phyloP scores from a whole-genome alignment of 2,888 invertebrate genomes.

The Candidula unifasciata region DNA sequence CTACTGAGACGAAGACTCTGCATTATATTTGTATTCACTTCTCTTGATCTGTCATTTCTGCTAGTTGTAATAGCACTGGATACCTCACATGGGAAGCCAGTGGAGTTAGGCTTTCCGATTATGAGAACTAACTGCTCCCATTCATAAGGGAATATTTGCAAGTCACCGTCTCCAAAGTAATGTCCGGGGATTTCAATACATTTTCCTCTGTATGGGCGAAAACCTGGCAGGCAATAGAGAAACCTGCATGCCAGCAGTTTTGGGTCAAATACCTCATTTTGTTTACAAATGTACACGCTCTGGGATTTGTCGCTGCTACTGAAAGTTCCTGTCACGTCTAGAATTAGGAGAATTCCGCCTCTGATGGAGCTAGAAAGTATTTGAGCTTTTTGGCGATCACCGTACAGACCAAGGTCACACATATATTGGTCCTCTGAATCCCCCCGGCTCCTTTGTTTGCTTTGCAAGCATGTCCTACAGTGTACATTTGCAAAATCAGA shows the following conservation, averaged over 20 bases:
- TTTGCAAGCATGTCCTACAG: constrained; percentile 14
- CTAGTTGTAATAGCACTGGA: too few species aligned
- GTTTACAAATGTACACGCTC: constrained; percentile 4
- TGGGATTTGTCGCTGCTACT: neutral
- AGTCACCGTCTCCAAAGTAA: neutral
- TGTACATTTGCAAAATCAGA: neutral
- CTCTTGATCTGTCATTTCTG: too few species aligned
- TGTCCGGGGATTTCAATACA: constrained; percentile 4
- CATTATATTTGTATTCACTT: too few species aligned
- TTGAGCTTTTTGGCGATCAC: too few species aligned
- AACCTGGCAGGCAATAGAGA: constrained; percentile 33
- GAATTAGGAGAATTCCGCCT: constrained; percentile 22
- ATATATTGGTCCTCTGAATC: too few species aligned
- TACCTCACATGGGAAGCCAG: neutral
- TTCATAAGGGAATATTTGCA: constrained; percentile 34
- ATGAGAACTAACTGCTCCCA: neutral
- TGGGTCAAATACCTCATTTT: constrained; percentile 50
- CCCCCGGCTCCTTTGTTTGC: too few species aligned
- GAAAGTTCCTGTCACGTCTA: constrained; percentile 30
- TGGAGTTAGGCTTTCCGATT: neutral
- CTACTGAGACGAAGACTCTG: too few species aligned
- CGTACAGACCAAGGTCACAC: too few species aligned
- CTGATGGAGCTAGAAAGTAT: neutral
- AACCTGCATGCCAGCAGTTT: constrained; percentile 27
- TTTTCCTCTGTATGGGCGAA: constrained; percentile 25